Conservation (phyloP, 53 echinoderm and acorn worm genomes). For the Stichopus horrens region DNA sequence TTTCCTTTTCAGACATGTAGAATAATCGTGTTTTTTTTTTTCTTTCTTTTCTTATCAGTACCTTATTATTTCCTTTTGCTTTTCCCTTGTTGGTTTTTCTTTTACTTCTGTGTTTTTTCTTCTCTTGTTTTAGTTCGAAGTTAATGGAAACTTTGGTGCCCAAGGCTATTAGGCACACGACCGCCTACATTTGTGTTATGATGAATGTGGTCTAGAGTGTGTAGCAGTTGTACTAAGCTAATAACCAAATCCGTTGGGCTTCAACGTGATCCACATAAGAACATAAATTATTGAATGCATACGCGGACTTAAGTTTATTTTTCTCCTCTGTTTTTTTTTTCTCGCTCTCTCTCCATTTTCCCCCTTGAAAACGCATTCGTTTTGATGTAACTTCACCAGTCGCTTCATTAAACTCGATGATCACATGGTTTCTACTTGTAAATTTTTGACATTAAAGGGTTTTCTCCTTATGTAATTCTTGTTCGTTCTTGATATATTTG, state of each 20-base stretch:
- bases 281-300: conserved; percentile 4
- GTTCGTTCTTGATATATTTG: not conserved
- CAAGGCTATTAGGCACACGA: not conserved
- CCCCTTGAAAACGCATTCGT: not conserved
- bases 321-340: not conserved
- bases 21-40: not conserved
- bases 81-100: no score
- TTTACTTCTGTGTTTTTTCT: not conserved
- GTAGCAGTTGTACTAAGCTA: not conserved
- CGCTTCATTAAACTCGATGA: conserved; percentile 38
- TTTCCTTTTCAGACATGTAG: not conserved
- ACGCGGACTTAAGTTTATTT: not conserved
- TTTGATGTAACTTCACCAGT: conserved; percentile 19
- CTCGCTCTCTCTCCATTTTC: no score
- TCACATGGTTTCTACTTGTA: conserved; percentile 19
- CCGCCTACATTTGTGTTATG: not conserved
- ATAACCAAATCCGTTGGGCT: not conserved
- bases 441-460: conserved; percentile 19
- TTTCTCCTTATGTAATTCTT: not conserved
- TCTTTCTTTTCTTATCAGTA: not conserved
- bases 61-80: no score
- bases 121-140: not conserved
- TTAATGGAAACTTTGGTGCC: conserved; percentile 8
- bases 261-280: conserved; percentile 10
- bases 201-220: conserved; percentile 6